Evolutionary conservation across 2,113 vertebrate genomes (phyloP), one percentile per base, ranked within the genome.

Genomic region (Oreocharis arfaki): DNA sequence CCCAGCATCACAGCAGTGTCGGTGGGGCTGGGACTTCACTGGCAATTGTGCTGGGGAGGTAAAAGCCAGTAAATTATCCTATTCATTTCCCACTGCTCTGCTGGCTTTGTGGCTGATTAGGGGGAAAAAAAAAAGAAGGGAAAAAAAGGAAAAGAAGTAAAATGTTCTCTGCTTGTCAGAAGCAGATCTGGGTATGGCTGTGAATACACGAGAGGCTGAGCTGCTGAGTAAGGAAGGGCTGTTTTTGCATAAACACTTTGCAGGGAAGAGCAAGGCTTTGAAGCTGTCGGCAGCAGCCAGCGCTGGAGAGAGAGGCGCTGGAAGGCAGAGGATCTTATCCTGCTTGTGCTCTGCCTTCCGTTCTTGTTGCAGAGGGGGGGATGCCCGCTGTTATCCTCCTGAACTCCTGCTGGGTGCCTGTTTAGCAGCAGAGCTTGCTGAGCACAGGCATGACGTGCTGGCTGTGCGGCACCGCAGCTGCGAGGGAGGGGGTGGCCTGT

Each of bases 151-250:
- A 53, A 92, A 89, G 4, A 39, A 92, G 63, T 50, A 33, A 81
- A 95, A 81, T 95, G 64, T 82, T 92, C 81, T 88, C 39, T 55
- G 73, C 92, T 78, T 83, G 87, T 96, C 88, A 87, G 82, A 84
- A 88, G 93, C 92, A 90, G 89, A 79, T 93, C 76, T 85, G 79
- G 71, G 21, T 88, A 14, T 91, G 1, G 6, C 89, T 79, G 52
- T 65, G 75, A 95, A 84, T 78, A 82, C 77, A 82, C 0, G 3
- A 90, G 84, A 89, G 87, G 90, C 88, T 93, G 81, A 94, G 65
- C 83, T 96, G 96, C 95, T 97, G 96, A 93, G 84, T 96, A 89
- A 97, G 93, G 95, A 88, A 60, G 70, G 49, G 49, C 71, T 89
- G 67, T 6, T 95, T 87, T 83, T 68, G 56, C 89, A 86, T 91